phyloP scores from a whole-genome alignment of 2,113 vertebrate genomes.

The Eretmochelys imbricata region DNA sequence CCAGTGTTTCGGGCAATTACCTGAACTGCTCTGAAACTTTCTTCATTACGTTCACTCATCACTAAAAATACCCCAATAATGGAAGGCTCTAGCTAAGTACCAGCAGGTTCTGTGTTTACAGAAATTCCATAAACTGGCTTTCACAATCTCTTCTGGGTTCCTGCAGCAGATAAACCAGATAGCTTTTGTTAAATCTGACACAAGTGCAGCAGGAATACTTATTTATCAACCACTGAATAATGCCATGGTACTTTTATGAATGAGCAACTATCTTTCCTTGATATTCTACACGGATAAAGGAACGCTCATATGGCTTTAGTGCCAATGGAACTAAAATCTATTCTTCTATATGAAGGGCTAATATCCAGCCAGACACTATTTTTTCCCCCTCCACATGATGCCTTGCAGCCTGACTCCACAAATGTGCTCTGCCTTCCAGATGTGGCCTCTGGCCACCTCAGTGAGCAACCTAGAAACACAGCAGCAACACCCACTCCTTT shows the following conservation, averaged over 20 bases:
- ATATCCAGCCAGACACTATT: neutral
- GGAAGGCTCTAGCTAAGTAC: neutral
- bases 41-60: neutral
- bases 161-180: slow-evolving; percentile 45
- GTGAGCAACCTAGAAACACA: neutral
- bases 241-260: neutral
- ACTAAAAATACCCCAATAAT: neutral
- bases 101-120: neutral
- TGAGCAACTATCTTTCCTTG: neutral
- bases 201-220: neutral
- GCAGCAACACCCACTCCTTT: neutral
- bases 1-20: neutral
- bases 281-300: neutral
- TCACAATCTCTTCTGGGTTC: slow-evolving; percentile 22
- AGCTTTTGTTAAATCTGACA: neutral
- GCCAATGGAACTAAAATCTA: neutral
- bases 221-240: neutral
- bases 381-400: neutral
- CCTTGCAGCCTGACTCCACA: neutral
- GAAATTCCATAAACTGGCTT: neutral
- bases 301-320: neutral
- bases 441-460: neutral
- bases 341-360: neutral
- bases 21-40: neutral
- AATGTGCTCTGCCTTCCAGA: neutral